Evolutionary conservation across 2,797 vertebrate species (phyloP).

Genomic region (Semotilus atromaculatus): DNA sequence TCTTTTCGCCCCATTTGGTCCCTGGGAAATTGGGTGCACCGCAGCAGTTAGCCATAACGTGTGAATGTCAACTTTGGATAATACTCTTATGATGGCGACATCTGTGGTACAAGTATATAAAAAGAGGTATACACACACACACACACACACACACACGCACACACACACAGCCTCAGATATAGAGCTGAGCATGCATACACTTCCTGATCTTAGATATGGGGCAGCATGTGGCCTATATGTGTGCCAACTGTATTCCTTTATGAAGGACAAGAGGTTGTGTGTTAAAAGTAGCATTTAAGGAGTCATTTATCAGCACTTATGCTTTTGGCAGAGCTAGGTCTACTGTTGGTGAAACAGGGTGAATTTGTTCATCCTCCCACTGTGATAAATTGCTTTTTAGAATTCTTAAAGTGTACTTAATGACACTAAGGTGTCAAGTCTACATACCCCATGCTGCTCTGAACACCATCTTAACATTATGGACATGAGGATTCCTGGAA

Average conservation of each 20-base stretch:
- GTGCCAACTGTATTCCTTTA: conserved; percentile 60
- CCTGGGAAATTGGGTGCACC: conserved; percentile 49
- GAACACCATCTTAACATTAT: conserved; percentile 57
- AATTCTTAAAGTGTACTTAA: conserved; percentile 62
- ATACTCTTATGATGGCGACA: conserved; percentile 56
- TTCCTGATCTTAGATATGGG: conserved; percentile 24
- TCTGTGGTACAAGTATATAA: conserved; percentile 39
- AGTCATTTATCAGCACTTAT: conserved; percentile 68
- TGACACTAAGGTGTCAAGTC: conserved; percentile 60
- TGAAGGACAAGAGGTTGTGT: conserved; percentile 54
- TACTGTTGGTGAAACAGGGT: conserved; percentile 63
- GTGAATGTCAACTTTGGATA: conserved; percentile 71
- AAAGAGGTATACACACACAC: background rate
- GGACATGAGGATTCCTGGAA: conserved; percentile 34
- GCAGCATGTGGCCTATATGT: conserved; percentile 33
- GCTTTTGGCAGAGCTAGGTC: conserved; percentile 57
- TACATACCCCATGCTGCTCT: conserved; percentile 53
- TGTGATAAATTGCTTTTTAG: conserved; percentile 72
- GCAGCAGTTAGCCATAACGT: conserved; percentile 58
- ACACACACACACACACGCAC: too few species aligned
- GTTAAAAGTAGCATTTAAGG: conserved; percentile 59
- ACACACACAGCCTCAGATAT: background rate
- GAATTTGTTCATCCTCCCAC: conserved; percentile 66
- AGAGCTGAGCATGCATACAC: background rate
- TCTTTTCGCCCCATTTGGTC: conserved; percentile 34